Conservation (phyloP, 1,140 invertebrate species). For the Lepidurus apus region DNA sequence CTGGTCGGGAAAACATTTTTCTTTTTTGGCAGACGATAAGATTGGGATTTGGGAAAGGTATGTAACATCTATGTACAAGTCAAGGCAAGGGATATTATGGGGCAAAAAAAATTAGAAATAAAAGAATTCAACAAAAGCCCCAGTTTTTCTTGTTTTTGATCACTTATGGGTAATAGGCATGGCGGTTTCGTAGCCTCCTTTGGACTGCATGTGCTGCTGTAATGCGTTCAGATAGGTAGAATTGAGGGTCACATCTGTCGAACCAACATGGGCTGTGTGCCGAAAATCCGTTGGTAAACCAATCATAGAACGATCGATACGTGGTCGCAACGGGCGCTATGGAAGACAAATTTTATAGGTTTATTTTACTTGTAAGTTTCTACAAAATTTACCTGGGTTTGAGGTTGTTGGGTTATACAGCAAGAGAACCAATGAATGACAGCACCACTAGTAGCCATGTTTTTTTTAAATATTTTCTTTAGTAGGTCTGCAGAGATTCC, state of each 20-base stretch:
- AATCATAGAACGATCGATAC: conserved; percentile 89
- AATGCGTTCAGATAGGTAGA: conserved; percentile 66
- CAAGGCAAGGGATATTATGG: neutral
- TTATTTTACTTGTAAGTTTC: neutral
- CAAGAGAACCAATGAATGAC: conserved; percentile 73
- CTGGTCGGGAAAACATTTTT: neutral
- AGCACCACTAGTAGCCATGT: conserved; percentile 1
- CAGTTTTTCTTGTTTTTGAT: neutral
- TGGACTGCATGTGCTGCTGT: conserved; percentile 80
- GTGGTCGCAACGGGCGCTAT: conserved; percentile 54
- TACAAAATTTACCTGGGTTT: conserved; percentile 46
- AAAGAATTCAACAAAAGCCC: neutral
- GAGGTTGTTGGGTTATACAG: conserved; percentile 62
- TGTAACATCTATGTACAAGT: conserved; percentile 6
- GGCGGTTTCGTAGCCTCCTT: conserved; percentile 73
- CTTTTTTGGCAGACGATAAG: neutral
- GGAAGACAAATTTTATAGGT: neutral
- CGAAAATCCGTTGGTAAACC: conserved; percentile 85
- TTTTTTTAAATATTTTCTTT: neutral
- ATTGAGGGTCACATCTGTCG: conserved; percentile 71
- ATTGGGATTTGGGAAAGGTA: neutral
- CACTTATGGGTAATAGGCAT: conserved; percentile 42
- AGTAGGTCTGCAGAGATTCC: neutral
- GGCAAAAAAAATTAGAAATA: neutral
- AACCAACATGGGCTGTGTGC: conserved; percentile 85